Evolutionary conservation across 2,888 invertebrate genomes (phyloP).

Genomic region (Amphipyra tragopoginis): DNA sequence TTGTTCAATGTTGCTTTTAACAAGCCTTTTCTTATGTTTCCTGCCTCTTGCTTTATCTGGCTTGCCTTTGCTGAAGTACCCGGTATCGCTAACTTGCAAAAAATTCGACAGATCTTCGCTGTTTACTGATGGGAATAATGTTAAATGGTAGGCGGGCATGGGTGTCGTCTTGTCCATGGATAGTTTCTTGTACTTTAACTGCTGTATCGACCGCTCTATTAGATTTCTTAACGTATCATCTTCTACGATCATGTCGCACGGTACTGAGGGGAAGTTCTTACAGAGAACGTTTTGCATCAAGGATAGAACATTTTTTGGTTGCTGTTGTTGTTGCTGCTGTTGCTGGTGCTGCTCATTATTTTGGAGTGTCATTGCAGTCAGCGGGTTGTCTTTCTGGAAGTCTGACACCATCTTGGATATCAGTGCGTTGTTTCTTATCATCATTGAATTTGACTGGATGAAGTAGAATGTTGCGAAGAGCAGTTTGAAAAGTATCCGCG

Average conservation of each 20-base stretch:
- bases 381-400: conserved; percentile 75
- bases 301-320: conserved; percentile 63
- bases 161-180: conserved; percentile 68
- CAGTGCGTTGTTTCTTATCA: conserved; percentile 81
- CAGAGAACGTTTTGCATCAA: conserved; percentile 82
- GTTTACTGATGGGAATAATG: conserved; percentile 75
- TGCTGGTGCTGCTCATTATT: conserved; percentile 34
- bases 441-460: conserved; percentile 62
- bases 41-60: conserved; percentile 32
- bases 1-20: conserved; percentile 22
- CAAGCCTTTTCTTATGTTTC: conserved; percentile 37
- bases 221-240: conserved; percentile 73
- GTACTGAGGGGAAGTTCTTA: conserved; percentile 80
- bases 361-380: conserved; percentile 6
- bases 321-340: too few species aligned
- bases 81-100: conserved; percentile 67
- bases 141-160: conserved; percentile 61
- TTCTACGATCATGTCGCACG: conserved; percentile 76
- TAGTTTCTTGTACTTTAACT: conserved; percentile 76
- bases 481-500: conserved; percentile 23
- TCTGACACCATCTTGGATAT: conserved; percentile 82
- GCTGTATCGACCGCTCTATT: conserved; percentile 79
- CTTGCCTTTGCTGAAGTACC: conserved; percentile 51
- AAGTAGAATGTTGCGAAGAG: conserved; percentile 47
- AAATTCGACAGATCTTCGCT: conserved; percentile 79